Conservation (phyloP, 2,888 invertebrate genomes). For the Lissonota sp. region DNA sequence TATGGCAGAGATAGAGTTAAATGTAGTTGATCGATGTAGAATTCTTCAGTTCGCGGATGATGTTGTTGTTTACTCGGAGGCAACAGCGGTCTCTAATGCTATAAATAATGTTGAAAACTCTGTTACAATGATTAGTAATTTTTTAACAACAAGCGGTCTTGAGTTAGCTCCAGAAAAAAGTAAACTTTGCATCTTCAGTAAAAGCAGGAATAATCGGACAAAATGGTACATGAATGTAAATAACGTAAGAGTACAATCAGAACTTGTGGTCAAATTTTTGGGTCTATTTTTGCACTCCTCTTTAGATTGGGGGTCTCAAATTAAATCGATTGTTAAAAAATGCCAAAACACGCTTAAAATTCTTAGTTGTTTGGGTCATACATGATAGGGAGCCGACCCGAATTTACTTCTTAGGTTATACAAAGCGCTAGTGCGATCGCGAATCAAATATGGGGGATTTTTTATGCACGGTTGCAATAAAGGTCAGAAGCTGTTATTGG, state of each 20-base stretch:
- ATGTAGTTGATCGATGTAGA: too few relatives aligned
- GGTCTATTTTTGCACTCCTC: too few relatives aligned
- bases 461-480: not conserved
- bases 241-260: not conserved
- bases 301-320: not conserved
- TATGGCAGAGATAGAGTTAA: too few relatives aligned
- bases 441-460: slow-evolving; percentile 20
- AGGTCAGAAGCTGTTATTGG: slow-evolving; percentile 4
- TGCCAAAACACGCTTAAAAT: not conserved
- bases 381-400: slow-evolving; percentile 5
- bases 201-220: not conserved
- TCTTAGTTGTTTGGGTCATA: not conserved
- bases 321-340: not conserved
- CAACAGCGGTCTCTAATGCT: not conserved
- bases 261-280: too few relatives aligned
- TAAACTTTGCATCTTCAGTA: not conserved
- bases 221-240: not conserved
- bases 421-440: slow-evolving; percentile 10
- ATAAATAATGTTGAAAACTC: not conserved
- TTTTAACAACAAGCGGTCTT: not conserved
- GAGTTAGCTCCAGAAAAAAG: not conserved
- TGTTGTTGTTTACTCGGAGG: not conserved
- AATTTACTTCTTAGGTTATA: not conserved
- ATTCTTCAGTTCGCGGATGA: slow-evolving; percentile 13
- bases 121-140: not conserved